phyloP scores from a whole-genome alignment of 2,797 vertebrate genomes.

The Antrozous pallidus region DNA sequence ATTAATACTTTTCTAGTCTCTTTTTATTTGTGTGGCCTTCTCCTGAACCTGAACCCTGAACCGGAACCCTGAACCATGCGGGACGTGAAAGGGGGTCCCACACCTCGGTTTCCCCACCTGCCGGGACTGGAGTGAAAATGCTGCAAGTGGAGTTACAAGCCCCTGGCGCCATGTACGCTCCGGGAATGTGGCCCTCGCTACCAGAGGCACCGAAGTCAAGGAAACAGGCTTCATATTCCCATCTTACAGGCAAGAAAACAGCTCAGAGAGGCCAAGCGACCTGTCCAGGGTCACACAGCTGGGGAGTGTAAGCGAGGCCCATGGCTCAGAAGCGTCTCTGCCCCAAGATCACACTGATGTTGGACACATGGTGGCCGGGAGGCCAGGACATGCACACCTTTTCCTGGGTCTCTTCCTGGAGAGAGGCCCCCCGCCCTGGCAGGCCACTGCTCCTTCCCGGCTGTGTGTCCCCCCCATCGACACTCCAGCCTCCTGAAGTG shows the following conservation, averaged over 20 bases:
- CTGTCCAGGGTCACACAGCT: neutral
- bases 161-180: no score
- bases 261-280: neutral
- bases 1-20: no score
- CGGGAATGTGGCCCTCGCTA: no score
- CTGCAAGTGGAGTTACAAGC: accelerated
- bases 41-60: no score
- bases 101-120: neutral
- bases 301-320: neutral
- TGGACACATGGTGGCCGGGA: neutral
- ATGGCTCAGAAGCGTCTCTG: neutral
- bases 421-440: neutral
- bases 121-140: neutral
- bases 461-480: neutral
- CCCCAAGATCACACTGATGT: neutral
- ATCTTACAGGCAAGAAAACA: neutral
- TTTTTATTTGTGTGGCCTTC: no score
- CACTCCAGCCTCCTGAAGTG: neutral
- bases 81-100: no score
- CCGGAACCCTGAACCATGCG: no score
- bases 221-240: neutral
- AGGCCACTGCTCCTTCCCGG: neutral
- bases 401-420: neutral
- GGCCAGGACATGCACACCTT: neutral
- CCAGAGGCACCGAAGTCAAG: neutral